Conservation (phyloP, 2,888 invertebrate genomes). For the Parnassius orleans region DNA sequence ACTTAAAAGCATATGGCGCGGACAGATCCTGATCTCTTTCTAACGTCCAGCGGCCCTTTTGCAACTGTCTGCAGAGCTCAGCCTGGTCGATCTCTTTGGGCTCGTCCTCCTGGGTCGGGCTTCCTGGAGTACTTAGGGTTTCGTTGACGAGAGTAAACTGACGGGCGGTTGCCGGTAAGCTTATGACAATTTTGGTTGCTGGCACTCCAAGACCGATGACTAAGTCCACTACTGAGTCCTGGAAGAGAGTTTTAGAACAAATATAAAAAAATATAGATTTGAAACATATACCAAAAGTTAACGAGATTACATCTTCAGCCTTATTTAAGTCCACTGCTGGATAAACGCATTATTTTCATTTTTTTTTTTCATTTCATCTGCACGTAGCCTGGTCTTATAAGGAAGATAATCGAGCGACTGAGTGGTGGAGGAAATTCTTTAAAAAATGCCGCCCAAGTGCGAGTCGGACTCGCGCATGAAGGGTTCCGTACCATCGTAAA, state of each 20-base stretch:
- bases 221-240: constrained; percentile 89
- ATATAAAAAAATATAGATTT: too few relatives aligned
- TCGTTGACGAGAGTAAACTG: constrained; percentile 84
- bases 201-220: constrained; percentile 86
- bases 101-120: constrained; percentile 80
- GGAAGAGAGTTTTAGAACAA: constrained; percentile 32
- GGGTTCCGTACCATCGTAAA: too few relatives aligned
- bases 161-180: constrained; percentile 85
- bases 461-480: too few relatives aligned
- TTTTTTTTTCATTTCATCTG: too few relatives aligned
- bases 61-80: constrained; percentile 81
- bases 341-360: too few relatives aligned
- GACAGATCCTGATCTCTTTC: constrained; percentile 89
- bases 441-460: too few relatives aligned
- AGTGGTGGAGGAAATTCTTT: too few relatives aligned
- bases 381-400: too few relatives aligned
- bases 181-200: constrained; percentile 85
- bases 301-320: too few relatives aligned
- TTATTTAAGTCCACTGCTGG: too few relatives aligned
- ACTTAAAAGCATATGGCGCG: constrained; percentile 88
- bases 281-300: too few relatives aligned
- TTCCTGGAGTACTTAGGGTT: constrained; percentile 85
- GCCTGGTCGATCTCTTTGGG: constrained; percentile 81
- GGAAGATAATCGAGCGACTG: too few relatives aligned
- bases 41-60: constrained; percentile 85